Evolutionary conservation across 2,888 invertebrate species (phyloP).

Genomic region (Ornithoptera alexandrae): DNA sequence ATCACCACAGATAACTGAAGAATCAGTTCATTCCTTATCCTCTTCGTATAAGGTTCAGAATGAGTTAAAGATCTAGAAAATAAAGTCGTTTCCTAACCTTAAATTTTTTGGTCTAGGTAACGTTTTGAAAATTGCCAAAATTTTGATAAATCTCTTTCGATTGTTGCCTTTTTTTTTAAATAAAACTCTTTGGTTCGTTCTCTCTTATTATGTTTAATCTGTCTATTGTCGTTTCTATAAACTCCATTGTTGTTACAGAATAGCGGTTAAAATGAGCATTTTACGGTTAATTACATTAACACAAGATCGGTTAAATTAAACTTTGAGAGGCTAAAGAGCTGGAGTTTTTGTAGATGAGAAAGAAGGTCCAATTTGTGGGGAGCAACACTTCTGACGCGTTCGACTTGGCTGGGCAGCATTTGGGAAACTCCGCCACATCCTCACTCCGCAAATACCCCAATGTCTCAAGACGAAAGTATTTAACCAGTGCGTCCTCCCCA

Average conservation of each 20-base stretch:
- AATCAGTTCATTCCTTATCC: background rate
- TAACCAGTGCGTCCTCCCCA: too few relatives aligned
- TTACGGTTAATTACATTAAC: slow-evolving; percentile 34
- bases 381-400: too few relatives aligned
- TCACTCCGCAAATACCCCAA: too few relatives aligned
- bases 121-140: slow-evolving; percentile 12
- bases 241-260: slow-evolving; percentile 36
- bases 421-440: too few relatives aligned
- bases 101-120: background rate
- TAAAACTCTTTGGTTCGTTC: background rate
- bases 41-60: slow-evolving; percentile 3
- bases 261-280: slow-evolving; percentile 34
- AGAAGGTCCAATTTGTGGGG: too few relatives aligned
- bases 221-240: slow-evolving; percentile 32
- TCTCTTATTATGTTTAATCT: slow-evolving; percentile 16
- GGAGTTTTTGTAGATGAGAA: too few relatives aligned
- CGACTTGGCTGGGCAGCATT: too few relatives aligned
- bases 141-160: background rate
- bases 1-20: slow-evolving; percentile 4
- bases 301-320: too few relatives aligned
- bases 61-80: background rate
- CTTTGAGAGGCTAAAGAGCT: too few relatives aligned
- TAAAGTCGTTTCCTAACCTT: background rate
- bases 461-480: too few relatives aligned
- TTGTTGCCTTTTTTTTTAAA: too few relatives aligned